Evolutionary conservation across 2,888 invertebrate species (phyloP).

Genomic region (Philonicus albiceps): DNA sequence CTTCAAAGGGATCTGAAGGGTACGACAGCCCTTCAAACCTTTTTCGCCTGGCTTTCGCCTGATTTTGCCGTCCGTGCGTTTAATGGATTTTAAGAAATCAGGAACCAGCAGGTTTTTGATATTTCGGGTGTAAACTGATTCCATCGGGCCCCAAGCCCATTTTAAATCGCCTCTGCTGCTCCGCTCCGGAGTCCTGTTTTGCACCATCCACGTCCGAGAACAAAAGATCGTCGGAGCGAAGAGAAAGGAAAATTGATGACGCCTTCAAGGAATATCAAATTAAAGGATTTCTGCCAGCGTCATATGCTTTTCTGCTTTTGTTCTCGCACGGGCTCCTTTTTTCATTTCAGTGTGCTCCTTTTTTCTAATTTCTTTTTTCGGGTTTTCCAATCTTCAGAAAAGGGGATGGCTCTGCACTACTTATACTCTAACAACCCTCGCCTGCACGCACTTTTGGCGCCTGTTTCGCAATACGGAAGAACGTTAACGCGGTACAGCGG

Average conservation of each 20-base stretch:
- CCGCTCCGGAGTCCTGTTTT: neutral
- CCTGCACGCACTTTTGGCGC: slow-evolving; percentile 49
- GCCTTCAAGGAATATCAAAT: slow-evolving; percentile 50
- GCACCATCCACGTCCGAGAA: slow-evolving; percentile 25
- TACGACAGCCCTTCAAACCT: slow-evolving; percentile 9
- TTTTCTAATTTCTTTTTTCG: slow-evolving; percentile 28
- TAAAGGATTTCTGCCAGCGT: slow-evolving; percentile 52
- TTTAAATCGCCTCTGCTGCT: neutral
- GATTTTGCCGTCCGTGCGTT: neutral
- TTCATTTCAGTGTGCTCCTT: slow-evolving; percentile 21
- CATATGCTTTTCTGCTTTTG: slow-evolving; percentile 49
- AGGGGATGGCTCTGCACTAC: neutral
- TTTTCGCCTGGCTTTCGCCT: neutral
- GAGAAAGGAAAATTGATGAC: slow-evolving; percentile 47
- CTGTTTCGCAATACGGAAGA: slow-evolving; percentile 51
- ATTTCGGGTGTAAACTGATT: neutral
- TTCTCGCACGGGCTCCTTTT: slow-evolving; percentile 26
- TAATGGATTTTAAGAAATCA: slow-evolving; percentile 14
- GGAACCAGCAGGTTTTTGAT: slow-evolving; percentile 8
- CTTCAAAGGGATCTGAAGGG: slow-evolving; percentile 33
- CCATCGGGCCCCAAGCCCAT: neutral
- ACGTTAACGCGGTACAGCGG: slow-evolving; percentile 44
- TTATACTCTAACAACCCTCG: neutral
- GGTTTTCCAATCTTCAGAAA: neutral
- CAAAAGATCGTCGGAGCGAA: slow-evolving; percentile 21